Evolutionary conservation across 1,140 invertebrate species (phyloP), one percentile per base, ranked within the genome.

Genomic region (Diabrotica undecimpunctata): DNA sequence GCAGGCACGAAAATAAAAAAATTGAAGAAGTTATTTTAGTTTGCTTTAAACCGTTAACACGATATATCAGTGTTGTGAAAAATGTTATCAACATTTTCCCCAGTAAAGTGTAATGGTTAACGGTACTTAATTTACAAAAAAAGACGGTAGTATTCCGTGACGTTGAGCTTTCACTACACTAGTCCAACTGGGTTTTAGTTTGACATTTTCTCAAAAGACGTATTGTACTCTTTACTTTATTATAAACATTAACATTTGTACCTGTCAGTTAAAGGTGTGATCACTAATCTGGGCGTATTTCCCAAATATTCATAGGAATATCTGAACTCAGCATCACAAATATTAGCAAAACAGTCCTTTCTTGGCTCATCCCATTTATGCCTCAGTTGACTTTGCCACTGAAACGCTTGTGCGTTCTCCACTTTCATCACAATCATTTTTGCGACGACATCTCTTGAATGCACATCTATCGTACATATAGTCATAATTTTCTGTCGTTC

Each of bases 401-500:
- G 89, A 76, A 97, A 97, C 6, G 91, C 90, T 41, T 88, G 86
- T 0, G 88, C 85, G 64, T 84, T 87, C 74, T 96, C 94, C 1
- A 95, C 88, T 79, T 93, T 95, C 53, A 86, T 83, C 0, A 81
- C 65, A 62, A 97, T 94, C 72, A 97, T 85, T 76, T 92, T 94
- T 0, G 85, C 85, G 0, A 96, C 91, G 10, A 96, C 93, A 77
- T 97, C 95, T 74, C 95, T 82, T 10, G 91, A 92, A 73, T 92
- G 90, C 0, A 97, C 94, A 76, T 97, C 95, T 73, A 96, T 95
- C 0, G 94, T 96, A 81, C 94, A 96, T 68, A 96, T 92, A 0
- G 95, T 96, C 91, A 95, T 96, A 69, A 96, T 94, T 79, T 96
- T 96, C 79, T 96, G 93, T 5, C 95, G 83, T 74, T 96, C 91